phyloP scores from a whole-genome alignment of 2,888 invertebrate species.

The Macrophya annulata region DNA sequence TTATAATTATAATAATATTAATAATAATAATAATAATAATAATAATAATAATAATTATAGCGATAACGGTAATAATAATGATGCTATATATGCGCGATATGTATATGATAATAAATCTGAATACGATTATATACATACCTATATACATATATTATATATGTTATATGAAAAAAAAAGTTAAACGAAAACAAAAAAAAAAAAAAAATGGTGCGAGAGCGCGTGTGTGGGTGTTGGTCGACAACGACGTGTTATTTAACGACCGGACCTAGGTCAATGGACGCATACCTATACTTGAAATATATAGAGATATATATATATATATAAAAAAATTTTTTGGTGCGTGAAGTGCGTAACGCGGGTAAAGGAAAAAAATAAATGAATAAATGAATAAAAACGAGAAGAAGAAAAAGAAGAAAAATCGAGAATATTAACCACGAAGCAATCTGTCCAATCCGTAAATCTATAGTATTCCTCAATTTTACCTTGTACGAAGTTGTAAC shows the following conservation, averaged over 20 bases:
- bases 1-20: conserved; percentile 3
- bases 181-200: background rate
- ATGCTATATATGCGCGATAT: background rate
- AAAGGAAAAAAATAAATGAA: conserved; percentile 35
- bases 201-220: background rate
- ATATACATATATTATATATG: background rate
- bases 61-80: conserved; percentile 16
- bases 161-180: background rate
- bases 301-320: conserved; percentile 16
- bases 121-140: background rate
- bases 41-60: conserved; percentile 21
- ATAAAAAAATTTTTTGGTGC: conserved; percentile 32
- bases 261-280: conserved; percentile 23
- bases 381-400: background rate
- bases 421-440: conserved; percentile 70
- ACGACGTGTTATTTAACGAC: conserved; percentile 2
- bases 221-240: background rate
- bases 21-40: background rate
- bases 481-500: conserved; percentile 59
- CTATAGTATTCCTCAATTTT: conserved; percentile 76
- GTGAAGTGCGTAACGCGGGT: conserved; percentile 1
- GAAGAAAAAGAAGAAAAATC: conserved; percentile 58
- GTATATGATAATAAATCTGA: background rate
- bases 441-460: conserved; percentile 78
- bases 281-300: background rate